Evolutionary conservation across 2,797 vertebrate genomes (phyloP).

Genomic region (Hozukius guyotensis): DNA sequence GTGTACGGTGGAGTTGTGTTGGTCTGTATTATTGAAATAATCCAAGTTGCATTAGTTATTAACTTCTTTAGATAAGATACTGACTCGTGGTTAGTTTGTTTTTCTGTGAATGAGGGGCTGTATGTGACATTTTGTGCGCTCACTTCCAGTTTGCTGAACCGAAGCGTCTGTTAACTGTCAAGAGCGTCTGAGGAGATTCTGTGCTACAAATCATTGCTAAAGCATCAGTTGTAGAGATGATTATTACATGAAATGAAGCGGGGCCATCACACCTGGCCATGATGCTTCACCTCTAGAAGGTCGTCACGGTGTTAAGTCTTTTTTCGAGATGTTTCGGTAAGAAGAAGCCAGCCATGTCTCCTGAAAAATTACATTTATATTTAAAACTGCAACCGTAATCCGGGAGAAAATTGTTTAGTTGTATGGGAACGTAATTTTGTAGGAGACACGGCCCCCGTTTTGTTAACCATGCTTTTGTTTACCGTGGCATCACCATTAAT

Average conservation of each 20-base stretch:
- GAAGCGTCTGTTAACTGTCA: too few relatives aligned
- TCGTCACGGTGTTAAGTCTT: not conserved
- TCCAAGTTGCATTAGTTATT: not conserved
- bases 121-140: too few relatives aligned
- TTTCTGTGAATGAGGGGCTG: too few relatives aligned
- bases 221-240: not conserved
- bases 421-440: too few relatives aligned
- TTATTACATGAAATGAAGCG: not conserved
- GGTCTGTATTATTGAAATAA: not conserved
- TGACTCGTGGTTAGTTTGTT: too few relatives aligned
- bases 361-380: too few relatives aligned
- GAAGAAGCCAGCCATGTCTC: not conserved
- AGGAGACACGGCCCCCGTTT: too few relatives aligned
- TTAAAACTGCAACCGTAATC: too few relatives aligned
- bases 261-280: not conserved
- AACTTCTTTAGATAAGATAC: not conserved
- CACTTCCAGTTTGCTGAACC: too few relatives aligned
- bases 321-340: not conserved
- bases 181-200: not conserved
- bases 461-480: too few relatives aligned
- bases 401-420: too few relatives aligned
- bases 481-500: too few relatives aligned
- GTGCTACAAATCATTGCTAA: not conserved
- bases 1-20: not conserved
- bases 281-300: not conserved